Base-by-base conservation (phyloP, 2,888 invertebrate genomes). In the Lasius platythorax region DNA sequence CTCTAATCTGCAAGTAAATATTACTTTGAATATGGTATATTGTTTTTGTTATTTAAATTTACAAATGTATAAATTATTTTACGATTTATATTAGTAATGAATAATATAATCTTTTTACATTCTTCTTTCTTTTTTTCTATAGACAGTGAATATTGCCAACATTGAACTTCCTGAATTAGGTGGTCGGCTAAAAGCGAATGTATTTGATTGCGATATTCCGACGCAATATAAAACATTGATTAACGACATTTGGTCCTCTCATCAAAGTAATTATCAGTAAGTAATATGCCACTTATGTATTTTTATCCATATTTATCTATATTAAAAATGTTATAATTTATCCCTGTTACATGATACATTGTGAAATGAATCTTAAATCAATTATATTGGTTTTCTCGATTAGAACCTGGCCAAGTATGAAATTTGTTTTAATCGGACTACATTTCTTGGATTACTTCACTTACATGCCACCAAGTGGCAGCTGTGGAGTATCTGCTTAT, bases 381-480 rank as follows among this genome's bases (percentile, higher is more conserved):
- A 9, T 46, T 50, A 2, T 3, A 12, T 61, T 6, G 2, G 53
- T 40, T 63, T 82, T 79, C 8, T 56, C 2, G 11, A 83, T n/a
- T 85, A 94, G 94, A 87, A 92, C 93, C 78, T 94, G 92, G 91
- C 93, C 93, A 74, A 89, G 87, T n/a, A 84, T 94, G n/a, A 92
- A 93, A 84, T 87, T 92, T 40, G 91, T 92, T 15, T 88, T 95
- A 66, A 76, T 94, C 33, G 93, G 92, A 15, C 83, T 94, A 58
- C 94, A 95, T 86, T 88, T 94, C 53, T 82, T 95, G 66, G 95
- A 95, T 87, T 94, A 95, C 76, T 92, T 93, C 46, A 94, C 93
- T 53, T 95, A 94, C 66, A 90, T 94, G 11, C 94, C 95, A 28
- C 94, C 94, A 18, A 91, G 90, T 87, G 94, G 94, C 18, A 95